Conservation (phyloP, 2,113 vertebrate species). For the Coturnix japonica region DNA sequence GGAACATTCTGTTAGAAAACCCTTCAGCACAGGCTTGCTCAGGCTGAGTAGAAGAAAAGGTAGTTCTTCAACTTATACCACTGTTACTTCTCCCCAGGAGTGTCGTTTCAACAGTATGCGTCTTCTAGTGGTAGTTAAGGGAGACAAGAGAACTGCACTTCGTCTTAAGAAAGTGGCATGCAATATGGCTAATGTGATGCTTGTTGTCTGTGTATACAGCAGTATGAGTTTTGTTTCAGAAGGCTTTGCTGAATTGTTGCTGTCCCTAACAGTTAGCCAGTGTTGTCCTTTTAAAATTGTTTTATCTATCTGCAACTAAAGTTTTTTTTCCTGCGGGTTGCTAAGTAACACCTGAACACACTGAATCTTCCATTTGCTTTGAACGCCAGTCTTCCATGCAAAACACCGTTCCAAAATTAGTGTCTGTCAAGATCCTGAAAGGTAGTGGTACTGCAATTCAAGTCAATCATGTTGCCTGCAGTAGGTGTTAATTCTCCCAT, state of each 20-base stretch:
- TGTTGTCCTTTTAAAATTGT: conserved; percentile 1
- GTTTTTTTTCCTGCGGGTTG: conserved; percentile 51
- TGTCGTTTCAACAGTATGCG: not conserved
- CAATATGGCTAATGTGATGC: not conserved
- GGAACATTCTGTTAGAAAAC: not conserved
- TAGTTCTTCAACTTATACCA: not conserved
- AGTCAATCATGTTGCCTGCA: conserved; percentile 56
- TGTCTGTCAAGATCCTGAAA: conserved; percentile 59
- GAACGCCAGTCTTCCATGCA: conserved; percentile 54
- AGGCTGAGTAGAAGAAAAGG: not conserved
- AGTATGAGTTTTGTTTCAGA: not conserved
- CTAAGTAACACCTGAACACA: conserved; percentile 50
- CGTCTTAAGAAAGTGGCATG: not conserved
- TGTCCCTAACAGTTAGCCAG: conserved; percentile 20
- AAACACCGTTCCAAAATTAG: conserved; percentile 69
- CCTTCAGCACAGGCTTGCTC: not conserved
- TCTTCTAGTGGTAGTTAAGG: not conserved
- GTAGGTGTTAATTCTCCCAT: conserved; percentile 44
- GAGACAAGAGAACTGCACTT: not conserved
- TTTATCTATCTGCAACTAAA: conserved; percentile 33
- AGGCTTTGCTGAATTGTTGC: conserved; percentile 1
- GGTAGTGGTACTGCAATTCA: conserved; percentile 40
- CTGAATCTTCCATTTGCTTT: conserved; percentile 35
- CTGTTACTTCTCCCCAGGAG: not conserved
- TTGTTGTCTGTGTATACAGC: not conserved